A percentile compares a stretch with the other conserved stretches of the same genome.
These are phyloP conservation scores for Mesoclemmys tuberculata DNA, from an alignment of 2,113 vertebrate species.

Conservation along the genomic window DNA sequence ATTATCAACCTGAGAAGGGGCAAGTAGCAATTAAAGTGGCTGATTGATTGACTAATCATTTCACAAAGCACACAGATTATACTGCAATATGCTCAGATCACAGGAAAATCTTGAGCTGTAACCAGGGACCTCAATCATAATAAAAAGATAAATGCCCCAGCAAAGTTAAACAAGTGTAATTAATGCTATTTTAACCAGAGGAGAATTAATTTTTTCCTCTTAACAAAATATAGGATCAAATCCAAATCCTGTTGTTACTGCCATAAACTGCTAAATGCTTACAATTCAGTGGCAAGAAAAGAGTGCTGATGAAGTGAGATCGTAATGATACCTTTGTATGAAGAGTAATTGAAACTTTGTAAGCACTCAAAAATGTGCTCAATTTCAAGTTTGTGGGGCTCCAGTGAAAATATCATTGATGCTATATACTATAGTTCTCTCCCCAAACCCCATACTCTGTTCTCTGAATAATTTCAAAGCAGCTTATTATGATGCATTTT, in stretches of 20 bases:
- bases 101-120: neutral
- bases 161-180: neutral
- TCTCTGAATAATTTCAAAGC: neutral
- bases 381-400: neutral
- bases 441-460: neutral
- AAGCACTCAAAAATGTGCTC: constrained; percentile 44
- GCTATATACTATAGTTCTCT: neutral
- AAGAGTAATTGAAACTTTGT: constrained; percentile 61
- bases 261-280: constrained; percentile 1
- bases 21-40: constrained; percentile 46
- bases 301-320: constrained; percentile 31
- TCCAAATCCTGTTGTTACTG: constrained; percentile 38
- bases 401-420: constrained; percentile 44
- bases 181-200: constrained; percentile 26
- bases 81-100: neutral
- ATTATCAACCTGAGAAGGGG: constrained; percentile 26
- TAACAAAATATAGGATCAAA: constrained; percentile 52
- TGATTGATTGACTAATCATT: constrained; percentile 30
- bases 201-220: constrained; percentile 32
- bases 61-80: neutral
- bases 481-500: neutral
- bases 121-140: neutral
- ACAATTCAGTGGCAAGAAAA: constrained; percentile 15
- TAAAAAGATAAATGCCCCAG: neutral
- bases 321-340: constrained; percentile 42